These are phyloP conservation scores for Acrocephalus kingi DNA, from an alignment of 2,113 vertebrate species.

Conservation along the genomic window DNA sequence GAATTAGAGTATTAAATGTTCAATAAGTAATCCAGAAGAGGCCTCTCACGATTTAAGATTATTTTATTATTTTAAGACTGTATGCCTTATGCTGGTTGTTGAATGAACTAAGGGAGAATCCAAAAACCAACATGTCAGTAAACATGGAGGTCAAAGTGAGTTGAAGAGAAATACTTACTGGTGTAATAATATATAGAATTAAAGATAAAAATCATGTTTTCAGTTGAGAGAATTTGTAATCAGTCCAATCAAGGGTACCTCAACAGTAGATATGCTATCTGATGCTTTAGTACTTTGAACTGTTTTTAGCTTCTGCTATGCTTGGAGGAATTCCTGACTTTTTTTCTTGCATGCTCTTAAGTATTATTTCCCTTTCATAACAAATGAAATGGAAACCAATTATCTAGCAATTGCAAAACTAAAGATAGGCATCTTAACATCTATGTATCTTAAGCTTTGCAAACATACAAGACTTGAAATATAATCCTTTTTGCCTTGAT, in stretches of 20 bases:
- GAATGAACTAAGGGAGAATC: neutral
- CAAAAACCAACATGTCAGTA: neutral
- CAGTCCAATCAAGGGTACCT: neutral
- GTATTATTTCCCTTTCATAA: slow-evolving; percentile 14
- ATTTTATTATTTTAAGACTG: neutral
- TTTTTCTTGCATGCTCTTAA: slow-evolving; percentile 10
- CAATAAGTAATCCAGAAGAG: neutral
- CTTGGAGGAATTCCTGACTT: neutral
- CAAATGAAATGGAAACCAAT: slow-evolving; percentile 30
- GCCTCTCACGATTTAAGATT: neutral
- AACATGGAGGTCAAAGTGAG: neutral
- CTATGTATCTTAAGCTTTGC: neutral
- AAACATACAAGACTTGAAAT: slow-evolving; percentile 24
- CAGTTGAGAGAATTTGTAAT: neutral
- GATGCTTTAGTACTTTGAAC: neutral
- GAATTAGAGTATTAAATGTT: neutral
- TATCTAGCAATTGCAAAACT: slow-evolving; percentile 22
- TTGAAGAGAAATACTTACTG: neutral
- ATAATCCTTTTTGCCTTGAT: neutral
- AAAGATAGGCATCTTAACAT: neutral
- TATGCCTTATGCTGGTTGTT: neutral
- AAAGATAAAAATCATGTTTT: neutral
- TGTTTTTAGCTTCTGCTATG: slow-evolving; percentile 8
- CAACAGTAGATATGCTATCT: neutral
- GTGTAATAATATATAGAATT: neutral